Evolutionary conservation across 2,797 vertebrate genomes (phyloP).

Genomic region (Anomalospiza imberbis): DNA sequence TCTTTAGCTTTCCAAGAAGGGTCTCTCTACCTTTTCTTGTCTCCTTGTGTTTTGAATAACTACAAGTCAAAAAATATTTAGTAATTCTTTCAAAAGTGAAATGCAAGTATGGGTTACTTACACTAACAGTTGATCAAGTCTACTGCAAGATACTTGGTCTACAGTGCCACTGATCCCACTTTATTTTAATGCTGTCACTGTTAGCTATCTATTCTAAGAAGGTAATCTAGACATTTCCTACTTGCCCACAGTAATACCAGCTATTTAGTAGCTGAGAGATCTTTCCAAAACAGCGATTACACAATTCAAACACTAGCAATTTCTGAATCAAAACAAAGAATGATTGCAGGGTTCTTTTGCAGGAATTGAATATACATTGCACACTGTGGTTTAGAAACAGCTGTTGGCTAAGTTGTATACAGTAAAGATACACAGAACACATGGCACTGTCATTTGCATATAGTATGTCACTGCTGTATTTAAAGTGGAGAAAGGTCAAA

Average conservation of each 20-base stretch:
- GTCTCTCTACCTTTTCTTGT: background rate
- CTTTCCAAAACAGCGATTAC: background rate
- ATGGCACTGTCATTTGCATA: slow-evolving; percentile 15
- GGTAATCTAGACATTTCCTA: background rate
- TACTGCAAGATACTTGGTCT: background rate
- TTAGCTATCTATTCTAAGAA: background rate
- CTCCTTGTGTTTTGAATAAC: background rate
- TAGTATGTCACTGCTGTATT: background rate
- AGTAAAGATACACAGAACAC: slow-evolving; percentile 18
- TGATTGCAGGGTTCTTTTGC: background rate
- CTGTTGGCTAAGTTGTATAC: background rate
- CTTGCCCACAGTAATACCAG: background rate
- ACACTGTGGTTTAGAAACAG: slow-evolving; percentile 18
- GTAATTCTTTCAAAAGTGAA: background rate
- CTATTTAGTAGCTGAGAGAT: background rate
- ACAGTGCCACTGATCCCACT: background rate
- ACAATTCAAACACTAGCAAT: background rate
- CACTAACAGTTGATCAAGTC: background rate
- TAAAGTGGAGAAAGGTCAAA: background rate
- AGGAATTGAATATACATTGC: background rate
- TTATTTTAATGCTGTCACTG: background rate
- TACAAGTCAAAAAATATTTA: rapidly evolving
- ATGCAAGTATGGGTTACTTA: background rate
- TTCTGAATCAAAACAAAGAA: slow-evolving; percentile 49
- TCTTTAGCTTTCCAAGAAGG: background rate